Percentiles rank a stretch among this genome's conserved stretches.
phyloP scores from a whole-genome alignment of 2,888 invertebrate species.

The Campaea margaritaria region DNA sequence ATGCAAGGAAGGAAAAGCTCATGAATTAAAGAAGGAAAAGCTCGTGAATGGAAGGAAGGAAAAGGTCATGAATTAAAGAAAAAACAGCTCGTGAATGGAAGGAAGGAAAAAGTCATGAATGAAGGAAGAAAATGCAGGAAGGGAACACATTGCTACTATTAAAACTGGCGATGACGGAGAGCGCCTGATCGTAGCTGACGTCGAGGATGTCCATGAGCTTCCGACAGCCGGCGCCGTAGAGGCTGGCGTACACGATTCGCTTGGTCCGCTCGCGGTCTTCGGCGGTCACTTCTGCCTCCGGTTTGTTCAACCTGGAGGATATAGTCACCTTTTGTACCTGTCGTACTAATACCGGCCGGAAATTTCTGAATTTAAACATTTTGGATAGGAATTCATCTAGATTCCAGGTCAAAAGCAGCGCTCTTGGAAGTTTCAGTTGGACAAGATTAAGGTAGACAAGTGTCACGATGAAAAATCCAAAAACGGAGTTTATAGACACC shows the following conservation, averaged over 20 bases:
- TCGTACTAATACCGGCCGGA: too few relatives aligned
- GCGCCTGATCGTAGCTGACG: constrained; percentile 62
- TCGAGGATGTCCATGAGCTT: constrained; percentile 72
- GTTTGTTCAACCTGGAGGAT: constrained; percentile 63
- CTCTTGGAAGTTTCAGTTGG: too few relatives aligned
- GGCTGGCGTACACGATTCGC: constrained; percentile 77
- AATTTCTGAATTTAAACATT: too few relatives aligned
- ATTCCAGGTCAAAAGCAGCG: too few relatives aligned
- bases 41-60: too few relatives aligned
- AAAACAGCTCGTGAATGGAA: not conserved
- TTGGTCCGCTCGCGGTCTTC: constrained; percentile 80
- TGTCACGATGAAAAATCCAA: too few relatives aligned
- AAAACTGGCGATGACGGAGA: constrained; percentile 65
- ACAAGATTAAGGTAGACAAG: too few relatives aligned
- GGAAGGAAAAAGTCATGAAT: not conserved
- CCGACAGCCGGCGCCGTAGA: constrained; percentile 80
- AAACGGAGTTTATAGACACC: too few relatives aligned
- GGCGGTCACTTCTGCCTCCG: constrained; percentile 48
- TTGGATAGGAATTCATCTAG: too few relatives aligned
- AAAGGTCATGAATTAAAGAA: not conserved
- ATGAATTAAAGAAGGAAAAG: too few relatives aligned
- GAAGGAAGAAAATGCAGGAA: not conserved
- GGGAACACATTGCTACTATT: constrained; percentile 55
- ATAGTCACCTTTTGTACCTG: too few relatives aligned
- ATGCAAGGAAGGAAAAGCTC: too few relatives aligned